These are phyloP conservation scores for Drepana arcuata DNA, from an alignment of 1,140 invertebrate genomes.

Conservation along the genomic window DNA sequence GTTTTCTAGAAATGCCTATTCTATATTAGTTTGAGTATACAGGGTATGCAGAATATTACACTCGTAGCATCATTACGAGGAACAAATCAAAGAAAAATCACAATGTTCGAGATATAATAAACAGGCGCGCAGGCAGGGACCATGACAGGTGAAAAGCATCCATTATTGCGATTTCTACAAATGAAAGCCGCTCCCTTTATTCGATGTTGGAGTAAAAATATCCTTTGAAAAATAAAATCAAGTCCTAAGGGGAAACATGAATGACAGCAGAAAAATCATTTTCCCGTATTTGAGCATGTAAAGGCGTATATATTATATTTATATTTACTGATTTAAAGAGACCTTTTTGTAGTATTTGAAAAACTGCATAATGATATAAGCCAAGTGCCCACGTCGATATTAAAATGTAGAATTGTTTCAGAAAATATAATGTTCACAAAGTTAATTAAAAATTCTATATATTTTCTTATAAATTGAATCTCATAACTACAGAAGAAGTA, in stretches of 20 bases:
- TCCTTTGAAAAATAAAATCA: conserved; percentile 22
- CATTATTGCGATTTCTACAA: conserved; percentile 24
- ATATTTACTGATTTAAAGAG: background rate
- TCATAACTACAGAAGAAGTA: too few species aligned
- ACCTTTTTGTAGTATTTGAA: background rate
- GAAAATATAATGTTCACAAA: too few species aligned
- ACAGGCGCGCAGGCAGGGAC: too few species aligned
- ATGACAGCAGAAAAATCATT: conserved; percentile 25
- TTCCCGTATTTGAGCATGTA: background rate
- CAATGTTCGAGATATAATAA: conserved; percentile 9
- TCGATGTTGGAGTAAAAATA: conserved; percentile 18
- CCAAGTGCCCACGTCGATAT: too few species aligned
- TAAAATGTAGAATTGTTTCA: too few species aligned
- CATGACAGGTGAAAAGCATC: conserved; percentile 30
- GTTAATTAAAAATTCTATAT: too few species aligned
- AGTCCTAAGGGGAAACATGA: conserved; percentile 13
- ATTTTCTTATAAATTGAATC: too few species aligned
- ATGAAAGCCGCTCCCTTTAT: conserved; percentile 21
- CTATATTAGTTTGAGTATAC: background rate
- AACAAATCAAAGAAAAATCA: background rate
- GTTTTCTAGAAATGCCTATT: background rate
- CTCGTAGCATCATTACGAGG: background rate
- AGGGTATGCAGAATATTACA: background rate
- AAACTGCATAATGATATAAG: too few species aligned
- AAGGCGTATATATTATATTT: background rate